These are phyloP conservation scores for Protonemura montana DNA, from an alignment of 2,888 invertebrate species.

Conservation along the genomic window DNA sequence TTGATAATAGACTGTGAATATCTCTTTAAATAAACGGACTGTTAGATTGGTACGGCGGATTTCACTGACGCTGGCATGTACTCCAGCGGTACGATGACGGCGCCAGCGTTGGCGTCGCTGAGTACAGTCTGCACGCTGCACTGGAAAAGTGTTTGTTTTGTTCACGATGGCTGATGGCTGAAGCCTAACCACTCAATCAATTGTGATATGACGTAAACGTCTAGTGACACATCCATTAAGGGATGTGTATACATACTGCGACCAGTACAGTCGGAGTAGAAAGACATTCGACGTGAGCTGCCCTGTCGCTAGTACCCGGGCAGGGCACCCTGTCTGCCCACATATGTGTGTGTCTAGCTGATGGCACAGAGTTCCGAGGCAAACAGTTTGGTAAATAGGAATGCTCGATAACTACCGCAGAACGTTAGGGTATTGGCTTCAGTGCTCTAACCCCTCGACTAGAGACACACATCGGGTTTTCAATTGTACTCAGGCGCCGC, in stretches of 20 bases:
- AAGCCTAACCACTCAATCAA: neutral
- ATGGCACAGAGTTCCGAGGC: too few relatives aligned
- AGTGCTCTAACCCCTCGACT: too few relatives aligned
- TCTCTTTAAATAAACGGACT: neutral
- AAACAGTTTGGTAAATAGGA: too few relatives aligned
- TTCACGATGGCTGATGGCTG: conserved; percentile 7
- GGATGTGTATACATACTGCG: neutral
- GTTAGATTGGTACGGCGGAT: neutral
- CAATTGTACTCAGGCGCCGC: too few relatives aligned
- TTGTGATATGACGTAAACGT: conserved; percentile 12
- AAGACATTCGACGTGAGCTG: too few relatives aligned
- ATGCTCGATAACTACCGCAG: too few relatives aligned
- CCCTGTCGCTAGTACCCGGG: too few relatives aligned
- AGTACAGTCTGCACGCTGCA: neutral
- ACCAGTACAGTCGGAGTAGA: too few relatives aligned
- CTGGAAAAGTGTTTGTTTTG: neutral
- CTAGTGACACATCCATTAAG: conserved; percentile 9
- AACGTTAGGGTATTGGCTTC: too few relatives aligned
- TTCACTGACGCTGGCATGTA: neutral
- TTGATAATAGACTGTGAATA: neutral
- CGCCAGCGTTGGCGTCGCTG: neutral
- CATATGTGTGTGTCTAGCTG: too few relatives aligned
- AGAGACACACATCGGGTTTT: too few relatives aligned
- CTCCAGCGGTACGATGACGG: neutral
- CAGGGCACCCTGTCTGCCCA: too few relatives aligned